Evolutionary conservation across 64 coral and sea anemone genomes (phyloP).

Genomic region (Acropora tenuis): DNA sequence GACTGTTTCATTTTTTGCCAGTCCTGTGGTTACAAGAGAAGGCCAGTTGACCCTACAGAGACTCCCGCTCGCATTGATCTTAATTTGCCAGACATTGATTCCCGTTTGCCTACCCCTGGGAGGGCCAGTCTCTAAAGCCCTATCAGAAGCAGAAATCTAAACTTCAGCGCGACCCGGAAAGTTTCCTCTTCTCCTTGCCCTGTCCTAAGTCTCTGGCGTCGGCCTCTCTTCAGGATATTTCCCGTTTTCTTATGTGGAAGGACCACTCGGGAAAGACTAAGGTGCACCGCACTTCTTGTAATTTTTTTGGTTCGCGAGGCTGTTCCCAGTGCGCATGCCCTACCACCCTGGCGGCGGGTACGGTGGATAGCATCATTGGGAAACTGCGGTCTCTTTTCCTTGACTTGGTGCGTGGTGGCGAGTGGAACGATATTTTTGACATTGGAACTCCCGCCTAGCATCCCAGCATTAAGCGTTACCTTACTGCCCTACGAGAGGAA

Average conservation of each 20-base stretch:
- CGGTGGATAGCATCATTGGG: conserved; percentile 43
- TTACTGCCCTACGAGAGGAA: conserved; percentile 23
- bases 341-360: conserved; percentile 43
- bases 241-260: conserved; percentile 58
- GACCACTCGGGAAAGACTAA: conserved; percentile 43
- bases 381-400: conserved; percentile 24
- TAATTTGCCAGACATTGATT: conserved; percentile 23
- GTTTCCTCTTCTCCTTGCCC: conserved; percentile 28
- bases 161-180: conserved; percentile 26
- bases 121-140: neutral
- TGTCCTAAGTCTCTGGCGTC: conserved; percentile 15
- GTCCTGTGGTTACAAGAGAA: conserved; percentile 44
- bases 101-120: neutral
- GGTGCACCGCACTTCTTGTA: conserved; percentile 10
- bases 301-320: neutral
- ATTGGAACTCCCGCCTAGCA: conserved; percentile 36
- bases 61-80: neutral
- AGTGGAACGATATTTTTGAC: conserved; percentile 43
- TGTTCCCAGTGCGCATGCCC: conserved; percentile 8
- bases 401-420: conserved; percentile 24
- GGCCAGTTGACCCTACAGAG: neutral
- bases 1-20: conserved; percentile 34
- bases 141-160: conserved; percentile 54
- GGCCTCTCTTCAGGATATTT: conserved; percentile 12
- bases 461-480: conserved; percentile 12